phyloP scores from a whole-genome alignment of 2,797 vertebrate species.

The Pangasius larnaudii region DNA sequence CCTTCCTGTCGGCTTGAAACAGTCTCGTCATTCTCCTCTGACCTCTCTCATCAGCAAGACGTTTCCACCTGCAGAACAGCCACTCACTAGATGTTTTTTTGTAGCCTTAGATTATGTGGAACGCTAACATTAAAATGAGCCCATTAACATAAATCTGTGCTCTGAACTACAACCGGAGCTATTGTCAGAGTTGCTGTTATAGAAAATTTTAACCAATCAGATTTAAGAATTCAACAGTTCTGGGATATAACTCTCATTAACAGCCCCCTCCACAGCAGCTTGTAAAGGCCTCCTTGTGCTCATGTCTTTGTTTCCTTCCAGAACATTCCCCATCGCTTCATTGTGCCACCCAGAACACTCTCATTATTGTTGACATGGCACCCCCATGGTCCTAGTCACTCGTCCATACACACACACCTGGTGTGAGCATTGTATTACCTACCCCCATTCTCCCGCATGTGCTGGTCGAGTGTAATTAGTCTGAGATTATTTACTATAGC shows the following conservation, averaged over 20 bases:
- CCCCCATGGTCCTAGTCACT: constrained; percentile 18
- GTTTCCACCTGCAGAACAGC: neutral
- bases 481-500: constrained; percentile 23
- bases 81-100: neutral
- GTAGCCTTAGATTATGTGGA: too few species aligned
- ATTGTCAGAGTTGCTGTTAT: neutral
- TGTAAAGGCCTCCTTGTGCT: constrained; percentile 20
- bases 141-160: neutral
- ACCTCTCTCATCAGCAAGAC: neutral
- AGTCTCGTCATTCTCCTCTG: neutral
- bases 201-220: neutral
- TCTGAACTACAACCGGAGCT: neutral
- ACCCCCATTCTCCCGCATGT: constrained; percentile 11
- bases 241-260: constrained; percentile 19
- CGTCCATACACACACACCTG: constrained; percentile 29
- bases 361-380: constrained; percentile 34
- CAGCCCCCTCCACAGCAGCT: constrained; percentile 10
- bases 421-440: constrained; percentile 31
- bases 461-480: constrained; percentile 22
- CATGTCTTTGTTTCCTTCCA: constrained; percentile 32
- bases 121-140: neutral
- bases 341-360: constrained; percentile 44
- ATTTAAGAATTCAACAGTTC: neutral
- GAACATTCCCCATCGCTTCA: constrained; percentile 37
- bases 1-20: neutral